Percentiles rank a stretch among this genome's conserved stretches.
Conservation (phyloP, 1,140 invertebrate genomes). For the Hormaphis cornu region DNA sequence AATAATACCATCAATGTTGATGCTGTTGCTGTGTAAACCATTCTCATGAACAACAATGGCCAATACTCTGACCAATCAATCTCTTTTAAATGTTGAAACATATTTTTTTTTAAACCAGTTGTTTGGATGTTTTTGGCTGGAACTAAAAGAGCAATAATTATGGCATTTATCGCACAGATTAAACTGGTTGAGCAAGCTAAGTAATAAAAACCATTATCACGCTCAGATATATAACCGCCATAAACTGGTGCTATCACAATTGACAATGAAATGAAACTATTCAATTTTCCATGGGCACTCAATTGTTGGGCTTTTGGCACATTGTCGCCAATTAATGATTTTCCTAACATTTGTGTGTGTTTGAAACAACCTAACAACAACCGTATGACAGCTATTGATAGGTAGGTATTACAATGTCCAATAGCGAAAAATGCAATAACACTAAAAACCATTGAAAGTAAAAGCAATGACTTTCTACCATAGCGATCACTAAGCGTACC, state of each 20-base stretch:
- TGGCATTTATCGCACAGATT: conserved; percentile 49
- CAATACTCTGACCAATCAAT: conserved; percentile 18
- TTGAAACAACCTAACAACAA: conserved; percentile 89
- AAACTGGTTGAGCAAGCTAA: conserved; percentile 44
- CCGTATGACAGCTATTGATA: conserved; percentile 80
- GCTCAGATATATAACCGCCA: conserved; percentile 77
- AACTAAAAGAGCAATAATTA: conserved; percentile 43
- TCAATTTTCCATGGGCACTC: conserved; percentile 88
- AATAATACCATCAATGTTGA: conserved; percentile 41
- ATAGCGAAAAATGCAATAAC: conserved; percentile 46
- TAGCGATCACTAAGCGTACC: conserved; percentile 90
- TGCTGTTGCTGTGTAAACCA: conserved; percentile 48
- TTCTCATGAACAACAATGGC: conserved; percentile 46
- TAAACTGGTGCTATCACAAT: conserved; percentile 92
- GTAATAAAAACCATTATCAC: conserved; percentile 50
- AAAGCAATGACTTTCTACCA: conserved; percentile 74
- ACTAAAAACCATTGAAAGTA: conserved; percentile 63
- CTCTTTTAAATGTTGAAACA: conserved; percentile 10
- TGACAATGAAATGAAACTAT: conserved; percentile 90
- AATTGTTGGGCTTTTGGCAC: conserved; percentile 57
- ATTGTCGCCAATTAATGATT: conserved; percentile 89
- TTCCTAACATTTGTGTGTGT: conserved; percentile 67
- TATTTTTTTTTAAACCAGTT: background rate
- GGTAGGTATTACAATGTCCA: conserved; percentile 75
- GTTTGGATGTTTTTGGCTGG: conserved; percentile 44